These are phyloP conservation scores for Corydoras maculifer DNA, from an alignment of 2,113 vertebrate species.

Conservation along the genomic window DNA sequence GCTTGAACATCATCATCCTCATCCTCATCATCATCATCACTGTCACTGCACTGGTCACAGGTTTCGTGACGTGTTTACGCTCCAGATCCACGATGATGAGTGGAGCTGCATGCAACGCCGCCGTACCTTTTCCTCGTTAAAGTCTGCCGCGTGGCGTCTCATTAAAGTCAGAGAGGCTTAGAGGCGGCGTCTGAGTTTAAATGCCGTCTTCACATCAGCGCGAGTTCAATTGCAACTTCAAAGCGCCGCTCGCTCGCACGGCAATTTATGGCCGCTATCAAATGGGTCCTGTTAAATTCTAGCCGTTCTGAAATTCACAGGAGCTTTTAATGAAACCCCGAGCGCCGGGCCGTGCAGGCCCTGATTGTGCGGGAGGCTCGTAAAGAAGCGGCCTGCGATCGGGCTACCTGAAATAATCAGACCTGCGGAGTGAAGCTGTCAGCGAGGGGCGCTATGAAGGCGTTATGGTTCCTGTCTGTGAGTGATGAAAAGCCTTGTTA, in stretches of 20 bases:
- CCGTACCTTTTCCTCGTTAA: background rate
- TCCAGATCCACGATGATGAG: no score
- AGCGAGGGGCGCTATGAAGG: background rate
- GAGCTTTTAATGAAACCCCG: slow-evolving; percentile 45
- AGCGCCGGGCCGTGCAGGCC: slow-evolving; percentile 35
- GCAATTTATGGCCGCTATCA: slow-evolving; percentile 42
- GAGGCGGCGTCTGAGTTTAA: slow-evolving; percentile 15
- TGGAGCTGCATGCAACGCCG: no score
- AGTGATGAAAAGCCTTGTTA: background rate
- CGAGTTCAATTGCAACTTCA: slow-evolving; percentile 33
- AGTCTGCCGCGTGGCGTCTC: slow-evolving; percentile 9
- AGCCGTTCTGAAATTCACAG: slow-evolving; percentile 39
- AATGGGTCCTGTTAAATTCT: slow-evolving; percentile 39
- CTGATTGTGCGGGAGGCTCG: slow-evolving; percentile 13
- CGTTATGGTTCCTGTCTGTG: slow-evolving; percentile 8
- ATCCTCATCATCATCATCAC: slow-evolving; percentile 4
- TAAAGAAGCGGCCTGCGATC: slow-evolving; percentile 28
- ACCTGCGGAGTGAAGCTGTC: slow-evolving; percentile 42
- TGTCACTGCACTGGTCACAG: background rate
- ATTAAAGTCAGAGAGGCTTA: slow-evolving; percentile 17
- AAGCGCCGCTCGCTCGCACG: slow-evolving; percentile 16
- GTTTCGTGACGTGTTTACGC: no score
- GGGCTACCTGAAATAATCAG: slow-evolving; percentile 49
- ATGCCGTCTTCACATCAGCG: slow-evolving; percentile 26
- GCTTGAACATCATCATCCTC: background rate